Evolutionary conservation across 2,888 invertebrate species (phyloP), one percentile per base, ranked within the genome.

Genomic region (Morpho achilles): DNA sequence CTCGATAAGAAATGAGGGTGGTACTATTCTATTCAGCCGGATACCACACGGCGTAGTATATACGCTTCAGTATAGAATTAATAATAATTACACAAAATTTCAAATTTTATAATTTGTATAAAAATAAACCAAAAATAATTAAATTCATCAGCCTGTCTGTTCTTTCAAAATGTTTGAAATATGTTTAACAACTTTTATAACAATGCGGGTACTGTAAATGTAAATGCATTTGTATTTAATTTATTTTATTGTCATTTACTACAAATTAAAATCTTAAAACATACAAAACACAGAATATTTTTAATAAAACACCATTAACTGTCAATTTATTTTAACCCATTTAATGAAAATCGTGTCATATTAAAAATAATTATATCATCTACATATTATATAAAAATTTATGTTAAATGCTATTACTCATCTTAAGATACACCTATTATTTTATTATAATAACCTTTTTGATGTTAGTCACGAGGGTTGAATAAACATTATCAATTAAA

Each of bases 391-490:
- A 81, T 79, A 80, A 79, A 64, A 61, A 67, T 77, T 79, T 75
- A 80, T 81, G 82, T 88, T 88, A 89, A 89, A 89, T 88, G 87
- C 89, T 85, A 83, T 86, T 86, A 87, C 79, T 87, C 84, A 82
- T 83, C 84, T 85, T 83, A 84, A 79, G 74, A 82, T 77, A 86
- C 79, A 67, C 74, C 81, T 82, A 87, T 77, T 75, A 65, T 72
- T 23, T 79, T 76, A 77, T 73, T 71, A 75, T 72, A 75, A 79
- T 72, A 74, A 78, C 79, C 74, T 42, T 54, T 79, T 75, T 71
- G 79, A 66, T 76, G 80, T 87, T 86, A 87, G 82, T 84, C 77
- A 82, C 80, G 73, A 78, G 73, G 75, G 71, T 75, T 78, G 64
- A 71, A 82, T 83, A 84, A 84, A 83, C 74, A 78, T 77, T 50